Evolutionary conservation across 2,888 invertebrate species (phyloP).

Genomic region (Polymixis lichenea): DNA sequence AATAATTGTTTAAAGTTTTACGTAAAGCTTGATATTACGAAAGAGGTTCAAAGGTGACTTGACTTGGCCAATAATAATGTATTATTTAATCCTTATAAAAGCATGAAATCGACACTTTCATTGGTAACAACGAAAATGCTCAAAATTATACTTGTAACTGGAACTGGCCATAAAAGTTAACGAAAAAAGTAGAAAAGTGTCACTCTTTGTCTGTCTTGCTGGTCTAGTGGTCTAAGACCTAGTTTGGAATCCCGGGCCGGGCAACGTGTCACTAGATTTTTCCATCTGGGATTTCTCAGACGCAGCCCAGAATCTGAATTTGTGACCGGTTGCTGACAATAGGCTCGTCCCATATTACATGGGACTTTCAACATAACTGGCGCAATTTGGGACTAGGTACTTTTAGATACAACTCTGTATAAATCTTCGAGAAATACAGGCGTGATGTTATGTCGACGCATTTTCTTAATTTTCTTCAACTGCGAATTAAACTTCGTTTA

Average conservation of each 20-base stretch:
- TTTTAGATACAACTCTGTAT: not conserved
- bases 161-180: not conserved
- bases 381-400: not conserved
- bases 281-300: not conserved
- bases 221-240: no score
- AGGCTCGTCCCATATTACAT: no score
- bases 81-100: constrained; percentile 11
- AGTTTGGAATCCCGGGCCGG: not conserved
- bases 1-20: constrained; percentile 42
- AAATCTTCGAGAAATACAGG: not conserved
- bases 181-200: not conserved
- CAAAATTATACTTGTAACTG: not conserved
- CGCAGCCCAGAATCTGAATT: not conserved
- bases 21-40: constrained; percentile 34
- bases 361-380: not conserved
- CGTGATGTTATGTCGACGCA: not conserved
- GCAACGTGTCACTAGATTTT: not conserved
- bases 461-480: no score
- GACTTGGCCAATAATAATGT: constrained; percentile 27
- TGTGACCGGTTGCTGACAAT: not conserved
- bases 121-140: constrained; percentile 10
- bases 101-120: constrained; percentile 9
- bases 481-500: no score
- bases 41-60: constrained; percentile 54
- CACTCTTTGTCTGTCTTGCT: not conserved